Evolutionary conservation across 1,140 invertebrate genomes (phyloP), one percentile per base, ranked within the genome.

Genomic region (Drosophila nikananu): DNA sequence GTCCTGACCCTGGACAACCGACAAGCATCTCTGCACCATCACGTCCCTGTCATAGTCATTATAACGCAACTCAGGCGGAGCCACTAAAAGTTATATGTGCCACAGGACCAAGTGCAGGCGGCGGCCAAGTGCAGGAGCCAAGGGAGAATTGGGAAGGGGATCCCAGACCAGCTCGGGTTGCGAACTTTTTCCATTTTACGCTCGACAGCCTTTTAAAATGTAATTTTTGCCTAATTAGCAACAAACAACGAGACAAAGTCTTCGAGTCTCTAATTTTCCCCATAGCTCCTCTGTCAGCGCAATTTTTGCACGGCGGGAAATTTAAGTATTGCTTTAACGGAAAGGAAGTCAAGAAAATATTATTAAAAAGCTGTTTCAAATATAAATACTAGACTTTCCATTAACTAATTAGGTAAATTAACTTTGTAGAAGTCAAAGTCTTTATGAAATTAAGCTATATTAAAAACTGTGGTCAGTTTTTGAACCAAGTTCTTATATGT

Each of bases 191-290:
- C 70, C 84, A 89, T 89, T 89, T 90, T 81, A 78, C 86, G 81
- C 86, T 90, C 67, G 81, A 84, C 80, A 78, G 73, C 73, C 77
- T 84, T 89, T 89, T 81, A 89, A 89, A 89, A 90, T 89, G 86
- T 84, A 89, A 89, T 89, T 89, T 89, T 89, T 89, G 86, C 81
- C 81, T 89, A 89, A 89, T 89, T 89, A 89, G 86, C 84, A 89
- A 90, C 81, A 89, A 89, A 90, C 86, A 89, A 90, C 61, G 65
- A 74, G 55, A 64, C 51, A 52, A 61, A 32, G 63, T 71, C 67
- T 41, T 70, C 49, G 39, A 48, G 63, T 71, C 67, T 67, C 63
- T 71, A 68, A 71, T 68, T 70, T 71, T 55, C 15, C 39, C 67
- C 67, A 39, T 68, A 35, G 49, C 67, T 23, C 30, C 32, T n/a